A percentile compares a stretch with the other conserved stretches of the same genome.
These are phyloP conservation scores for Romanogobio albipinnatus DNA, from an alignment of 2,113 vertebrate species.

Conservation along the genomic window DNA sequence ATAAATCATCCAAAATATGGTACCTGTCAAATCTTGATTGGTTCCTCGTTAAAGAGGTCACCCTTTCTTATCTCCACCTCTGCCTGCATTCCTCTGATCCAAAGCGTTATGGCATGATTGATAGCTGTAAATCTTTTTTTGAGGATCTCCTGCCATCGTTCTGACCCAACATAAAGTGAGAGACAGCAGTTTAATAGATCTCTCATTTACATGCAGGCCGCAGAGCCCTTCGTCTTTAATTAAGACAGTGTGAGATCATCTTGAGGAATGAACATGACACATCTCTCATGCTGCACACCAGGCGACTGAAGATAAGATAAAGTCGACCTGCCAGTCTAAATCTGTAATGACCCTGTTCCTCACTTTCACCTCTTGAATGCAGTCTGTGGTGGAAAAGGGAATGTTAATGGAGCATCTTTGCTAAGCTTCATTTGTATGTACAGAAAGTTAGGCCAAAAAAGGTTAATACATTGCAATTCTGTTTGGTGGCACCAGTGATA, in stretches of 20 bases:
- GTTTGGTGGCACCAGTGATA: background rate
- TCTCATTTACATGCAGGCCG: slow-evolving; percentile 47
- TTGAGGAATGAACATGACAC: slow-evolving; percentile 34
- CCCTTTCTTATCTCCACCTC: background rate
- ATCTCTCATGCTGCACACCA: slow-evolving; percentile 18
- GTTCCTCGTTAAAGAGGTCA: slow-evolving; percentile 33
- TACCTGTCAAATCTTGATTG: slow-evolving; percentile 24
- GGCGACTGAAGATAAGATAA: slow-evolving; percentile 43
- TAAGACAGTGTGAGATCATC: slow-evolving; percentile 42
- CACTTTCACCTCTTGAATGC: slow-evolving; percentile 12
- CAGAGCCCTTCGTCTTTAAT: slow-evolving; percentile 43
- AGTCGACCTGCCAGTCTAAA: slow-evolving; percentile 34
- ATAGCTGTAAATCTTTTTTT: slow-evolving; percentile 46
- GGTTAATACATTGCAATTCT: background rate
- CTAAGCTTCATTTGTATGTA: background rate
- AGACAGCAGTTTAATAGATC: slow-evolving; percentile 30
- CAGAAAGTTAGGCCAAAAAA: background rate
- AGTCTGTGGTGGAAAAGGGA: background rate
- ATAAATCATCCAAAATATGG: background rate
- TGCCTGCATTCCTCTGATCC: background rate
- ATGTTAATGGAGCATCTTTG: background rate
- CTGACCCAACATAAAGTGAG: slow-evolving; percentile 17
- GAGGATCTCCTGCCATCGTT: slow-evolving; percentile 1
- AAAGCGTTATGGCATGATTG: background rate
- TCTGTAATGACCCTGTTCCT: slow-evolving; percentile 25